A percentile compares a stretch with the other conserved stretches of the same genome.
phyloP scores from a whole-genome alignment of 2,113 vertebrate genomes.

The Trinectes maculatus region DNA sequence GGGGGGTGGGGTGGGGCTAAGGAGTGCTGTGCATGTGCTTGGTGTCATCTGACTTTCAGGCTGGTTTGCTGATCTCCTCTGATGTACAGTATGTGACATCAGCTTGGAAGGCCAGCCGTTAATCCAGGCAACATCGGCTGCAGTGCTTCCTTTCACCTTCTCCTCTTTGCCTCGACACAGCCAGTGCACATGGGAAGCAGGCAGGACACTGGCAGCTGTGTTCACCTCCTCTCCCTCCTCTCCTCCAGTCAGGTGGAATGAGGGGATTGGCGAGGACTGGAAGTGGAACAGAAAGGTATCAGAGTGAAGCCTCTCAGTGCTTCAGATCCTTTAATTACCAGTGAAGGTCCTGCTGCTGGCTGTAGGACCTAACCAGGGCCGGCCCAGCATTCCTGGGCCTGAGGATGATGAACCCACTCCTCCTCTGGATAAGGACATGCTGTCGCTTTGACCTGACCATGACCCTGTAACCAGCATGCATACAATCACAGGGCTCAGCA shows the following conservation, averaged over 20 bases:
- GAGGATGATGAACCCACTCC: constrained; percentile 61
- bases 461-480: constrained; percentile 38
- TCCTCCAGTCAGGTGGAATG: constrained; percentile 82
- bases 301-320: constrained; percentile 67
- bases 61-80: constrained; percentile 81
- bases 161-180: constrained; percentile 7
- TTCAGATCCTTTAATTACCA: constrained; percentile 76
- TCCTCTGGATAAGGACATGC: constrained; percentile 44
- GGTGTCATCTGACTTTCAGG: constrained; percentile 83
- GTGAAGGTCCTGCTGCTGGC: constrained; percentile 41
- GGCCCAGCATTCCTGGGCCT: constrained; percentile 64
- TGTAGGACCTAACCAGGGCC: constrained; percentile 33
- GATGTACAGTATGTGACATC: constrained; percentile 83
- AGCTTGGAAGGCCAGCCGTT: constrained; percentile 62
- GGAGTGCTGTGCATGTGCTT: constrained; percentile 69
- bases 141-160: neutral
- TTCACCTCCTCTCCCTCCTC: constrained; percentile 51
- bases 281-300: constrained; percentile 77
- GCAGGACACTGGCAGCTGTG: constrained; percentile 72
- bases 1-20: neutral
- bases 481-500: constrained; percentile 17
- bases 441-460: constrained; percentile 40
- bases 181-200: constrained; percentile 54
- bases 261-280: constrained; percentile 77
- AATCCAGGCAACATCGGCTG: constrained; percentile 69